These are phyloP conservation scores for Prosopocoilus inquinatus DNA, from an alignment of 2,888 invertebrate genomes.

Conservation along the genomic window DNA sequence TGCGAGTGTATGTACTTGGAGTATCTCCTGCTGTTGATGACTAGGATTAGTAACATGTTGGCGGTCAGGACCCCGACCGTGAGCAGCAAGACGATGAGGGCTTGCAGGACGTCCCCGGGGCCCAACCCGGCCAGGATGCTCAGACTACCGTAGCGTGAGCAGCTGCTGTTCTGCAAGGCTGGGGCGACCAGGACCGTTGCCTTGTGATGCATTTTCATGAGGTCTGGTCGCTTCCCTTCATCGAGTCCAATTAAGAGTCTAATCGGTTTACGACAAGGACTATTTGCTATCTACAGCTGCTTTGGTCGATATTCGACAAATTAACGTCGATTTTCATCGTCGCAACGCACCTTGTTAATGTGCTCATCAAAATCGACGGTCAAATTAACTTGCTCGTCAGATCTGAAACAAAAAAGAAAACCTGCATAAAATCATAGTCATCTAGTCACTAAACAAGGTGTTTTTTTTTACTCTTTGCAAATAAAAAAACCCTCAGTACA, in stretches of 20 bases:
- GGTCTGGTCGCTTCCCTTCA: background rate
- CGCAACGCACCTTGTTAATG: too few relatives aligned
- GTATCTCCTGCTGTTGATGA: conserved; percentile 79
- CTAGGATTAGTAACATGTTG: conserved; percentile 77
- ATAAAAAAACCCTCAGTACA: too few relatives aligned
- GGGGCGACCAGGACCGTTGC: conserved; percentile 76
- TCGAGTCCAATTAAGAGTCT: conserved; percentile 1
- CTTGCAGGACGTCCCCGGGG: conserved; percentile 72
- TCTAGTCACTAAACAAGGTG: too few relatives aligned
- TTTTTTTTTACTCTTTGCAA: too few relatives aligned
- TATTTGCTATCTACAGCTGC: conserved; percentile 5
- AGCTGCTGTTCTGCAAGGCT: conserved; percentile 78
- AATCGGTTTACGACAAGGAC: background rate
- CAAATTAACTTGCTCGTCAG: too few relatives aligned
- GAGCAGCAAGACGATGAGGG: conserved; percentile 71
- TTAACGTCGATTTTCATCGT: too few relatives aligned
- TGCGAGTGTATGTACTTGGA: conserved; percentile 85
- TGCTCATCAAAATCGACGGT: too few relatives aligned
- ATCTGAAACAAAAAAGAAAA: too few relatives aligned
- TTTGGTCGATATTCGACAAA: too few relatives aligned
- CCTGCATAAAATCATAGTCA: too few relatives aligned
- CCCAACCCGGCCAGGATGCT: conserved; percentile 65
- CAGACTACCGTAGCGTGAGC: conserved; percentile 63
- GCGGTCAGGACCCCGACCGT: conserved; percentile 78
- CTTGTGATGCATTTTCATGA: conserved; percentile 50